Evolutionary conservation across 2,797 vertebrate genomes (phyloP), one percentile per base, ranked within the genome.

Genomic region (Luscinia megarhynchos): DNA sequence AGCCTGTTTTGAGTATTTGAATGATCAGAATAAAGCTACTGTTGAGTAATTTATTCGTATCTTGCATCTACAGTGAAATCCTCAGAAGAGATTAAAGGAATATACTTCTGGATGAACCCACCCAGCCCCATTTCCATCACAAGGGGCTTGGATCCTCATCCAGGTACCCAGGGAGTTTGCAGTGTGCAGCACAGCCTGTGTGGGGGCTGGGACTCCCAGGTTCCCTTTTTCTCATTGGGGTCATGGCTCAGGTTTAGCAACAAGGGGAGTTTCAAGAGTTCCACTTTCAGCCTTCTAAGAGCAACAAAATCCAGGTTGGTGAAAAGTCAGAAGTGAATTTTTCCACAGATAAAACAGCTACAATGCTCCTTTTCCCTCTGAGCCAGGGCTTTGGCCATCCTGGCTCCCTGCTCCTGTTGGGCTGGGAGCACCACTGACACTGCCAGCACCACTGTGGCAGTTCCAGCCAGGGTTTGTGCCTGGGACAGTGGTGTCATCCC

Each of bases 1-100:
- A 92, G 80, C 87, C 89, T 77, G 0, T 76, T 95, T 94, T 40
- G 87, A 95, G 93, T 83, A 54, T 94, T 84, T 64, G 82, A 76
- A 89, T 50, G 87, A 94, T 32, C 89, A 30, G 89, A 96, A 96
- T 95, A 89, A 96, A 95, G 89, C 87, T 85, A 51, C 95, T 85
- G 86, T 90, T 78, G 88, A 90, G 94, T 95, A 95, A 95, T 94
- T 93, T 96, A 94, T 97, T 96, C 26, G 13, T 43, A 48, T 94
- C 84, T 80, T 57, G 11, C 67, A 29, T 80, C 82, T 92, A 85
- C 75, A 94, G 78, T 34, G 29, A 70, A 72, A 85, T 34, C 72
- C 46, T 84, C 57, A 18, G 48, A 58, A 85, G 69, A 84, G 78
- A 43, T 82, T 89, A 69, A 91, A 94, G 85, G 92, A 90, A 87